Evolutionary conservation across 64 coral and sea anemone species (phyloP).

Genomic region (Cladopsammia gracilis): DNA sequence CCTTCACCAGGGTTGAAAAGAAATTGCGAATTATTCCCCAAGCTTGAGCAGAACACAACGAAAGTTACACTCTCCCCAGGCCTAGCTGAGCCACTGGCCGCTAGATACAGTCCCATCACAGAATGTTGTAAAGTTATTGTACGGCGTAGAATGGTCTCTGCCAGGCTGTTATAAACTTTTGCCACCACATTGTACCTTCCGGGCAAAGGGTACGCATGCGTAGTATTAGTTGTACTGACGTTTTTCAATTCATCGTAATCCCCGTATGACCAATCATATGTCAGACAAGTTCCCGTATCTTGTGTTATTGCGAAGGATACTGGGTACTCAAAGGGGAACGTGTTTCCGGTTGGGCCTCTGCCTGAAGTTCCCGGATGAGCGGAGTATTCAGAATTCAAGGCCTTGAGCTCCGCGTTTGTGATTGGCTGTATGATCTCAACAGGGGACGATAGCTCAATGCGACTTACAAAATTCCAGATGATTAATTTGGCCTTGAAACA

Average conservation of each 20-base stretch:
- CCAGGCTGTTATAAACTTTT: slow-evolving; percentile 51
- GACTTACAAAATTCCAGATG: slow-evolving; percentile 74
- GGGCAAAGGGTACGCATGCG: slow-evolving; percentile 62
- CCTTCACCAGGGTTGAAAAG: slow-evolving; percentile 58
- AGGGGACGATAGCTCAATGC: slow-evolving; percentile 34
- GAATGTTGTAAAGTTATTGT: slow-evolving; percentile 33
- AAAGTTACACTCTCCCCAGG: slow-evolving; percentile 63
- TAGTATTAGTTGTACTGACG: neutral
- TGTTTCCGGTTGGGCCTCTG: neutral
- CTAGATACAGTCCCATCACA: slow-evolving; percentile 72
- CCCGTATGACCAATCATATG: slow-evolving; percentile 73
- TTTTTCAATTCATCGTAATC: neutral
- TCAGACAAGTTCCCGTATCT: slow-evolving; percentile 69
- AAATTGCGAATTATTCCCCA: slow-evolving; percentile 76
- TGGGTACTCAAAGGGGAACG: slow-evolving; percentile 85
- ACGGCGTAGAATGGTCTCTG: neutral
- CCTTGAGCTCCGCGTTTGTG: slow-evolving; percentile 33
- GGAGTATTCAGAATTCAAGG: slow-evolving; percentile 38
- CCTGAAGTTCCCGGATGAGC: slow-evolving; percentile 16
- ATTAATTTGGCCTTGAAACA: slow-evolving; percentile 67
- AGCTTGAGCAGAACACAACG: slow-evolving; percentile 75
- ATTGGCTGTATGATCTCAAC: slow-evolving; percentile 68
- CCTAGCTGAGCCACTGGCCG: slow-evolving; percentile 41
- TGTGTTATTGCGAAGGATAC: slow-evolving; percentile 40
- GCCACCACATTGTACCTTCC: slow-evolving; percentile 63